Evolutionary conservation across 2,797 vertebrate genomes (phyloP), one percentile per base, ranked within the genome.

Genomic region (Natrix natrix): DNA sequence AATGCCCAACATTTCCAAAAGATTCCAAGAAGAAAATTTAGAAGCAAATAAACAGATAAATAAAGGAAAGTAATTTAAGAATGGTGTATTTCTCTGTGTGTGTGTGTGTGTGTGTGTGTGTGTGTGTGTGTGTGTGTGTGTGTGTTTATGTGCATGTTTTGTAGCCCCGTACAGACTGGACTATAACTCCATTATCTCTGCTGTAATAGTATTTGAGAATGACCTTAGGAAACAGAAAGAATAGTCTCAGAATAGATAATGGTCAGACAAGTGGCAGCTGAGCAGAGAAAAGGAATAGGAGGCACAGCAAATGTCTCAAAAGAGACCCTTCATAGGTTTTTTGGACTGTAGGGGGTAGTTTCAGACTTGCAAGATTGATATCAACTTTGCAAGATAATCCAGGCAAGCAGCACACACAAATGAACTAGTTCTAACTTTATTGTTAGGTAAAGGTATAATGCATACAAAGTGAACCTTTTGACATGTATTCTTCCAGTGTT

Each of bases 1-100:
- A 57, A 89, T 93, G 48, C 20, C 37, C 63, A 92, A 92, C 61
- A 92, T 91, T 94, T 93, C 83, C 88, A 87, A 89, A 91, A 87
- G 55, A 87, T n/a, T 66, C 86, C 57, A 86, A 86, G 69, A 91
- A 91, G 28, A 91, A 86, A 86, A 55, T 91, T 91, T 87, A 91
- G 69, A 74, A 91, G 66, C 57, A 52, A 16, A 91, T 37, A 90
- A 56, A 66, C 22, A 54, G 48, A 83, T 48, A 83, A 48, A 83
- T 22, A 43, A 78, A 78, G 11, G 17, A 48, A 32, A 37, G 37
- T 63, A 83, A 83, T 83, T 48, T 83, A 83, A 83, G 20, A 48
- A 83, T 48, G 43, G 78, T 78, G 69, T 78, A 0, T 78, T 26
- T 13, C n/a, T n/a, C n/a, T n/a, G 26, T n/a, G 12, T 26, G 28